phyloP scores from a whole-genome alignment of 2,888 invertebrate species.

The Trachelus tabidus region DNA sequence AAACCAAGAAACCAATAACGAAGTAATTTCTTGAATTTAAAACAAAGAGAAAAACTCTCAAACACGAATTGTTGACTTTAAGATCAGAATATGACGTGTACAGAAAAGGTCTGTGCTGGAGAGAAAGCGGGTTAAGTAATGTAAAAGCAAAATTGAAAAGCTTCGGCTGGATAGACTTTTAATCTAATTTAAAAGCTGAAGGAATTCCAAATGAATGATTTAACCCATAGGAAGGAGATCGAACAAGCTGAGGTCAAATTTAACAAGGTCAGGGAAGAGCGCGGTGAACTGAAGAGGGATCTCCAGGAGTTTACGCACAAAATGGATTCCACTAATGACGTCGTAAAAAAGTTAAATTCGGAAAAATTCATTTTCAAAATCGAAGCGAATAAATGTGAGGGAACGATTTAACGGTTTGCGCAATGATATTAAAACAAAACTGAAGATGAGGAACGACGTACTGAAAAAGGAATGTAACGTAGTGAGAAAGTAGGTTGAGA shows the following conservation, averaged over 20 bases:
- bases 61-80: slow-evolving; percentile 37
- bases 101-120: slow-evolving; percentile 27
- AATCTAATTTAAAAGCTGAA: neutral
- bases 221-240: neutral
- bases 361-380: neutral
- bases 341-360: neutral
- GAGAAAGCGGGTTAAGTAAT: slow-evolving; percentile 24
- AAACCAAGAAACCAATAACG: neutral
- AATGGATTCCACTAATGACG: neutral
- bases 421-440: neutral
- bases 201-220: neutral
- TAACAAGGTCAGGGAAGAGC: neutral
- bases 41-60: slow-evolving; percentile 38
- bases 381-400: neutral
- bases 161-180: slow-evolving; percentile 2
- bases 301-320: neutral
- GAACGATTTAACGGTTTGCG: neutral
- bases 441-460: neutral
- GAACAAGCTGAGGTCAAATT: neutral
- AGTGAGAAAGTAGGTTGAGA: neutral
- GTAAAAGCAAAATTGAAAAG: slow-evolving; percentile 32
- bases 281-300: neutral
- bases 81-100: slow-evolving; percentile 16
- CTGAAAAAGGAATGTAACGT: neutral
- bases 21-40: slow-evolving; percentile 29